Evolutionary conservation across 2,113 vertebrate species (phyloP).

Genomic region (Phyllostomus discolor): DNA sequence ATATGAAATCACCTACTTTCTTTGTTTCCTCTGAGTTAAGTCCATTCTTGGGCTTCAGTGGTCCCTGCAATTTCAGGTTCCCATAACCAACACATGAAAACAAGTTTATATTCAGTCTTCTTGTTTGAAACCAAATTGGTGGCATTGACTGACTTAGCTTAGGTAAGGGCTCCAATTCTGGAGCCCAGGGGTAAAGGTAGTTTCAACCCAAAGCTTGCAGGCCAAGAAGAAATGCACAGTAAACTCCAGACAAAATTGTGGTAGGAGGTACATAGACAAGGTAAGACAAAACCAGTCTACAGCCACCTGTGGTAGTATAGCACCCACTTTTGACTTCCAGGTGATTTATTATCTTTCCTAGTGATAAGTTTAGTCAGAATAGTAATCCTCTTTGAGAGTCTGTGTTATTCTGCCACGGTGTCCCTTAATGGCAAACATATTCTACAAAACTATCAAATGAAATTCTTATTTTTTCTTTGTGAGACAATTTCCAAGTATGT

Average conservation of each 20-base stretch:
- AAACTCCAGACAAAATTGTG: not conserved
- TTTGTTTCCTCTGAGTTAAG: not conserved
- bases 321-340: not conserved
- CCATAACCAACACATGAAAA: not conserved
- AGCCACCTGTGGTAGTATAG: not conserved
- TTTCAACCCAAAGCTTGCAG: not conserved
- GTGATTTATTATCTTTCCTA: not conserved
- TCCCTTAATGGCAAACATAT: not conserved
- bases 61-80: not conserved
- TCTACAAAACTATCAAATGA: not conserved
- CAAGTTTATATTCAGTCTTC: not conserved
- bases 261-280: too few species aligned
- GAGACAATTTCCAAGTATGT: not conserved
- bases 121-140: not conserved
- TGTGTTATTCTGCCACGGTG: too few species aligned
- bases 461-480: not conserved
- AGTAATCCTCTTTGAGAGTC: not conserved
- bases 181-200: not conserved
- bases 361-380: not conserved
- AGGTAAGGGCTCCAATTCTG: not conserved
- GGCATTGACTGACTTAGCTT: not conserved
- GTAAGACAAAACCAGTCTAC: not conserved
- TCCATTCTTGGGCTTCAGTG: not conserved
- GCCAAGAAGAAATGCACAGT: not conserved
- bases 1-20: not conserved